These are phyloP conservation scores for Drosophila prolongata DNA, from an alignment of 2,888 invertebrate genomes.

Conservation along the genomic window DNA sequence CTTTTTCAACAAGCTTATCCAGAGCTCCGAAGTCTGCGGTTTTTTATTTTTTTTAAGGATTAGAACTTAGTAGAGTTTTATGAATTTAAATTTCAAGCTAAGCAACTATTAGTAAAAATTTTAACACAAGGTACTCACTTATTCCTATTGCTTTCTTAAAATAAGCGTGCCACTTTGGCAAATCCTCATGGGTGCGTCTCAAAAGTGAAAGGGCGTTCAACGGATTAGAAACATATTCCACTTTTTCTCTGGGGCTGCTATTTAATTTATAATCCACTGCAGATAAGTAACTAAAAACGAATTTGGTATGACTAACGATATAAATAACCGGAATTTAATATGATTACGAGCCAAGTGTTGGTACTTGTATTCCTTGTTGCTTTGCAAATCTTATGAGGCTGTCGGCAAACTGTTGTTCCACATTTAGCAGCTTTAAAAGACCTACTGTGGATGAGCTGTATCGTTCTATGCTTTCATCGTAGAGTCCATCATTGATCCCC, in stretches of 20 bases:
- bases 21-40: background rate
- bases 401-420: constrained; percentile 14
- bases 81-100: too few species aligned
- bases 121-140: background rate
- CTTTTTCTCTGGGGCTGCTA: background rate
- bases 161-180: constrained; percentile 21
- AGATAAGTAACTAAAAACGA: background rate
- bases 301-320: background rate
- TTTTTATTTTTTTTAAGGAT: rapidly evolving
- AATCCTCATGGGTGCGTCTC: constrained; percentile 25
- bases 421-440: constrained; percentile 13
- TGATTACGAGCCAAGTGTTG: constrained; percentile 1
- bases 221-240: constrained; percentile 39
- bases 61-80: background rate
- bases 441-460: constrained; percentile 21
- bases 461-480: background rate
- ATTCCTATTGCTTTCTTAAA: background rate
- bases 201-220: constrained; percentile 36
- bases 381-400: background rate
- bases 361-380: background rate
- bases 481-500: background rate
- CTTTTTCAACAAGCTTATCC: constrained; percentile 2
- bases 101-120: too few species aligned
- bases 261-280: background rate
- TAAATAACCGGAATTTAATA: background rate